These are phyloP conservation scores for Pediacus dermestoides DNA, from an alignment of 2,888 invertebrate species.

Conservation along the genomic window DNA sequence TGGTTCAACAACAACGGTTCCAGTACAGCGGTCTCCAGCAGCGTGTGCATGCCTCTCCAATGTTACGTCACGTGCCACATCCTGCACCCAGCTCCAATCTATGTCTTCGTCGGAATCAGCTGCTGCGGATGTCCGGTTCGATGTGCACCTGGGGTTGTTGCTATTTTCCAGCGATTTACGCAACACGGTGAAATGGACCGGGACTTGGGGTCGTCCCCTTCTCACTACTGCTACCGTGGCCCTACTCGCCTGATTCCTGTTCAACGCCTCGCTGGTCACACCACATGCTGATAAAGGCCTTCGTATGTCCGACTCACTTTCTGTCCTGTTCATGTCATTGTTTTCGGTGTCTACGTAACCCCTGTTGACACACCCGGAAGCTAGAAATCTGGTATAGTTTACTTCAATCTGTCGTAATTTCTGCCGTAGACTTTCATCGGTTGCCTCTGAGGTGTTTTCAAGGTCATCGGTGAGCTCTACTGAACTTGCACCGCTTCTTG, in stretches of 20 bases:
- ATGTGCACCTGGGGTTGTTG: slow-evolving; percentile 30
- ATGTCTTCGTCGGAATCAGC: slow-evolving; percentile 39
- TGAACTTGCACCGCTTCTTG: slow-evolving; percentile 21
- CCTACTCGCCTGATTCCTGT: slow-evolving; percentile 23
- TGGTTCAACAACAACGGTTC: slow-evolving; percentile 40
- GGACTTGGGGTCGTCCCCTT: slow-evolving; percentile 24
- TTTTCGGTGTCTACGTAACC: slow-evolving; percentile 33
- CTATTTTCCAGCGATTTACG: slow-evolving; percentile 8
- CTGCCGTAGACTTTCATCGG: slow-evolving; percentile 27
- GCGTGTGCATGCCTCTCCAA: slow-evolving; percentile 39
- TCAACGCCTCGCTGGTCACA: slow-evolving; percentile 23
- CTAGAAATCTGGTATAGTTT: slow-evolving; percentile 37
- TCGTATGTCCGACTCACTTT: slow-evolving; percentile 9
- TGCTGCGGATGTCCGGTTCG: slow-evolving; percentile 35
- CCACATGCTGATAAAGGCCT: slow-evolving; percentile 29
- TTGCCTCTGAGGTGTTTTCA: slow-evolving; percentile 10
- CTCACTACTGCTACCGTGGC: slow-evolving; percentile 30
- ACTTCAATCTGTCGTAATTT: slow-evolving; percentile 37
- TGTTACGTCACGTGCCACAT: slow-evolving; percentile 32
- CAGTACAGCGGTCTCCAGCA: slow-evolving; percentile 40
- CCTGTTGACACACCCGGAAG: slow-evolving; percentile 35
- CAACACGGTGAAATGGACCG: slow-evolving; percentile 9
- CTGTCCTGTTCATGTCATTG: slow-evolving; percentile 9
- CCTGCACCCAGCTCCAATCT: slow-evolving; percentile 45
- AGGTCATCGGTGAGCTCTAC: slow-evolving; percentile 13